These are phyloP conservation scores for Caprella mutica DNA, from an alignment of 2,888 invertebrate species.

Conservation along the genomic window DNA sequence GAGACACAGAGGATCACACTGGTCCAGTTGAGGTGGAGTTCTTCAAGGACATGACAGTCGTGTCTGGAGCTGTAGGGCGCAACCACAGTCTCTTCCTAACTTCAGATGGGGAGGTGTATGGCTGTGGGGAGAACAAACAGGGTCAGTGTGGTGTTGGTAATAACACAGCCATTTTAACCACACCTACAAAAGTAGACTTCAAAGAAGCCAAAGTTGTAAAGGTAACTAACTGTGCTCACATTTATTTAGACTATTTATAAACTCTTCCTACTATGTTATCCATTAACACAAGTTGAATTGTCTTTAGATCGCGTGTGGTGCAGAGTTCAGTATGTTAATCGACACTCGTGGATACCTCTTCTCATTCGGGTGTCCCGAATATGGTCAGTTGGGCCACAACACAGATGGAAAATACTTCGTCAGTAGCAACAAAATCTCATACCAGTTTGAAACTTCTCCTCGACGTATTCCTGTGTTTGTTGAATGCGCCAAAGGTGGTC, in stretches of 20 bases:
- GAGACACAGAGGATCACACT: constrained; percentile 60
- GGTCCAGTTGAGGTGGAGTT: constrained; percentile 64
- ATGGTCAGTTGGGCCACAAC: constrained; percentile 85
- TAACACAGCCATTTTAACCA: constrained; percentile 39
- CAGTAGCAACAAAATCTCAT: constrained; percentile 74
- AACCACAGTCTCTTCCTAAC: constrained; percentile 79
- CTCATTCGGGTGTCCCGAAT: constrained; percentile 85
- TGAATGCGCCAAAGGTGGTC: constrained; percentile 76
- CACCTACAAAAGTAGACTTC: constrained; percentile 25
- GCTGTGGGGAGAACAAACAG: constrained; percentile 81
- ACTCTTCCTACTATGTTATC: background rate
- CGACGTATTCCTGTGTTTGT: constrained; percentile 73
- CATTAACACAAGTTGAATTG: background rate
- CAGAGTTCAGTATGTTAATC: constrained; percentile 80
- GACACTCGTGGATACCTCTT: constrained; percentile 79
- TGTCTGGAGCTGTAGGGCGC: constrained; percentile 75
- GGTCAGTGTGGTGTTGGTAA: constrained; percentile 83
- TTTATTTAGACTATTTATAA: background rate
- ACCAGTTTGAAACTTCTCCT: constrained; percentile 71
- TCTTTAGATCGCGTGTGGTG: constrained; percentile 69
- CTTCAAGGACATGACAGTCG: constrained; percentile 63
- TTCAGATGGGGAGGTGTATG: constrained; percentile 69
- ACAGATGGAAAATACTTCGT: constrained; percentile 91
- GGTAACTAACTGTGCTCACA: constrained; percentile 36
- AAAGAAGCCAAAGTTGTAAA: constrained; percentile 26